These are phyloP conservation scores for Anguilla megastoma DNA, from an alignment of 2,797 vertebrate species.

Conservation along the genomic window DNA sequence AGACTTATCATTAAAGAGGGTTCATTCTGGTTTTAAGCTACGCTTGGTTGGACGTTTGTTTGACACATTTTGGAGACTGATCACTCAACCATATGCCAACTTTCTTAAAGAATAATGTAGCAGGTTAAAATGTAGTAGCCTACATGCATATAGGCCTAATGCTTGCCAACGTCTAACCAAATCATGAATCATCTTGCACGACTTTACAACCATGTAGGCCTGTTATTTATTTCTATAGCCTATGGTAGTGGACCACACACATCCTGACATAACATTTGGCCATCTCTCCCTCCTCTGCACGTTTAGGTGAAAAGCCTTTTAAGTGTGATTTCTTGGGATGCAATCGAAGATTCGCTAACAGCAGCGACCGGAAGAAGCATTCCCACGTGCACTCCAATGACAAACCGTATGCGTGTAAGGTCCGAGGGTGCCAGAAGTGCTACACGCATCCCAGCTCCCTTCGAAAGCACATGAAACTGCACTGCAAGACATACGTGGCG, in stretches of 20 bases:
- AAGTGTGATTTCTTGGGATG: slow-evolving; percentile 78
- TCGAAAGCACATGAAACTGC: slow-evolving; percentile 74
- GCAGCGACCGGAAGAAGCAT: slow-evolving; percentile 73
- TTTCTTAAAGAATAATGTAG: background rate
- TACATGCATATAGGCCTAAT: background rate
- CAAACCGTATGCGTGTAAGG: slow-evolving; percentile 75
- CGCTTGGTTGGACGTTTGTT: background rate
- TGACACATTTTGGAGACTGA: background rate
- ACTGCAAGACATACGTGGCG: slow-evolving; percentile 66
- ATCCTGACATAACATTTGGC: background rate
- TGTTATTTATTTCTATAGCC: background rate
- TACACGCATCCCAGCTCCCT: slow-evolving; percentile 70
- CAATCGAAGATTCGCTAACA: slow-evolving; percentile 76
- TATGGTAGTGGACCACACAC: background rate
- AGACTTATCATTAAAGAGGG: background rate
- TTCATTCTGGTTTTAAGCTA: background rate
- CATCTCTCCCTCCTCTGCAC: slow-evolving; percentile 58
- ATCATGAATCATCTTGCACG: background rate
- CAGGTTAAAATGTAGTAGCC: background rate
- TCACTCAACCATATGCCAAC: background rate
- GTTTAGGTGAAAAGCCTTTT: slow-evolving; percentile 80
- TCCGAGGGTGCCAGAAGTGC: slow-evolving; percentile 70
- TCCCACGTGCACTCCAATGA: slow-evolving; percentile 70
- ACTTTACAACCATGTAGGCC: background rate
- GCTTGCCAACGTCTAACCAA: background rate